Base-by-base conservation (phyloP, 1,140 invertebrate genomes). In the Drosophila bifasciata region DNA sequence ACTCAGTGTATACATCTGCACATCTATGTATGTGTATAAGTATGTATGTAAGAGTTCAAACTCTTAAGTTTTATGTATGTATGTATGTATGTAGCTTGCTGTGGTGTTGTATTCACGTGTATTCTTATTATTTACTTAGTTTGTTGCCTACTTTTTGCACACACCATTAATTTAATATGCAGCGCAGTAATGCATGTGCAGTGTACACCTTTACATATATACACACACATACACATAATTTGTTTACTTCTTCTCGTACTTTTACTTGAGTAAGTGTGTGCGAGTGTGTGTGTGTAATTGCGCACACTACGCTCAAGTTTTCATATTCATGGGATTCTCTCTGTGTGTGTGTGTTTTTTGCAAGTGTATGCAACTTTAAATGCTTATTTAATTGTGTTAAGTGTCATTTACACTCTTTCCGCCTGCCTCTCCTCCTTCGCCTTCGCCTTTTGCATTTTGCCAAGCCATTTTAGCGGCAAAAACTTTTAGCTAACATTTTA, bases 371-470 rank as follows among this genome's bases (percentile, higher is more conserved):
- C 55, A 81, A 86, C 78, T 86, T 86, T 88, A 88, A 86, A 86
- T 86, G 77, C 78, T 86, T 86, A 86, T 86, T 88, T 86, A 86
- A 86, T 86, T 86, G 81, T 86, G 81, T 86, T 86, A 86, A 86
- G 81, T 86, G 81, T 86, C 81, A 88, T 86, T 86, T 86, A 78
- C 81, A 88, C 77, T 77, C 75, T 57, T 50, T 74, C 36, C 32
- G 32, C 11, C 32, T 40, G 17, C 23, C 43, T 23, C 32, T 3
- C 13, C 13, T 56, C 44, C 59, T 58, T n/a, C n/a, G n/a, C n/a
- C n/a, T n/a, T n/a, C n/a, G n/a, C n/a, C n/a, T n/a, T n/a, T 64
- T 73, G 19, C 21, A 44, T n/a, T 16, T 40, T 57, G 32, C 61
- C 55, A 45, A 63, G 77, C 64, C 77, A 85, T 70, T 85, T 85